phyloP scores from a whole-genome alignment of 2,113 vertebrate species.

The Oryzias javanicus region DNA sequence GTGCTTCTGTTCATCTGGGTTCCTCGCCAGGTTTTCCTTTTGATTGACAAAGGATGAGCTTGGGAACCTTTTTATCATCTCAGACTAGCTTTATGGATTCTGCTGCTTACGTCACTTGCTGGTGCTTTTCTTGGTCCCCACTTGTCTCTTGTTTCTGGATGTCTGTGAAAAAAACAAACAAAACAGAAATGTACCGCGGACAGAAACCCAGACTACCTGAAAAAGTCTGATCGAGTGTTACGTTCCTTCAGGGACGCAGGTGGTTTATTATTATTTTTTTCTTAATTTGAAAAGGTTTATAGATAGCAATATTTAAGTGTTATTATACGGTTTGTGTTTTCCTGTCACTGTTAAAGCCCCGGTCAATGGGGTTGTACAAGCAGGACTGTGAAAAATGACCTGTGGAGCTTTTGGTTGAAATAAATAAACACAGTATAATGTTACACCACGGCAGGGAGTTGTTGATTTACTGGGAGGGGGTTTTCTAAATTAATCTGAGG shows the following conservation, averaged over 20 bases:
- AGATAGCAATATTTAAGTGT: slow-evolving; percentile 76
- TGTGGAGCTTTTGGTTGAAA: slow-evolving; percentile 52
- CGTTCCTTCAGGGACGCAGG: slow-evolving; percentile 26
- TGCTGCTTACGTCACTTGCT: slow-evolving; percentile 46
- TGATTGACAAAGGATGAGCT: slow-evolving; percentile 2
- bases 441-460: slow-evolving; percentile 51
- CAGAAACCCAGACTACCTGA: slow-evolving; percentile 40
- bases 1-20: slow-evolving; percentile 53
- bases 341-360: slow-evolving; percentile 53
- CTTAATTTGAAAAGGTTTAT: slow-evolving; percentile 50
- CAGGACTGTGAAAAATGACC: slow-evolving; percentile 59
- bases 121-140: slow-evolving; percentile 55
- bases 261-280: slow-evolving; percentile 14
- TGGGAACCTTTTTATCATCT: slow-evolving; percentile 42
- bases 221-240: slow-evolving; percentile 30
- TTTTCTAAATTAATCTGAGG: no score
- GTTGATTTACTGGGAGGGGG: background rate
- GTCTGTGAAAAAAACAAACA: slow-evolving; percentile 43
- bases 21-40: slow-evolving; percentile 25
- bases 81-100: slow-evolving; percentile 58
- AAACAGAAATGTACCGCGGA: slow-evolving; percentile 62
- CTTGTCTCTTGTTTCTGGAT: slow-evolving; percentile 51
- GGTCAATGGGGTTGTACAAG: slow-evolving; percentile 27
- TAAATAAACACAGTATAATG: slow-evolving; percentile 71
- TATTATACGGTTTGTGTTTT: slow-evolving; percentile 59